phyloP scores from a whole-genome alignment of 2,888 invertebrate genomes.

The Latrodectus hesperus region DNA sequence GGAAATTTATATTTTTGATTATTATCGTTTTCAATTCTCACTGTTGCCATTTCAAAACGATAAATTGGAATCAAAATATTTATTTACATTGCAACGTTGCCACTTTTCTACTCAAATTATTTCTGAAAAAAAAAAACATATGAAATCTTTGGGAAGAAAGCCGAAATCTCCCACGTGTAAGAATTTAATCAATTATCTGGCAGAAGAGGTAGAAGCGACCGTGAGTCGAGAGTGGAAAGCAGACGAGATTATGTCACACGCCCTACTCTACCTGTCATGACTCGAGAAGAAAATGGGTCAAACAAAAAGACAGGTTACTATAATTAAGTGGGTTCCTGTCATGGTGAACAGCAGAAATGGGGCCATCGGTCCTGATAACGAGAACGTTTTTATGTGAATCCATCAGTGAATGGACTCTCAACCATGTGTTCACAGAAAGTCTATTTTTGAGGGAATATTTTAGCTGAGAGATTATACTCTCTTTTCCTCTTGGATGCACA shows the following conservation, averaged over 20 bases:
- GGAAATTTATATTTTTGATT: neutral
- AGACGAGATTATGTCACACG: conserved; percentile 36
- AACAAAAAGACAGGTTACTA: conserved; percentile 52
- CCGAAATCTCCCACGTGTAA: neutral
- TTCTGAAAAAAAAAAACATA: too few species aligned
- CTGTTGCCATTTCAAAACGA: neutral
- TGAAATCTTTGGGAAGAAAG: neutral
- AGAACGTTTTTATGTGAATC: conserved; percentile 2
- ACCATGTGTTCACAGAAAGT: neutral
- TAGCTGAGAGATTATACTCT: too few species aligned
- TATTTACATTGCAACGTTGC: neutral
- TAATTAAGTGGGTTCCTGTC: conserved; percentile 52
- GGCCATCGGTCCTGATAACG: conserved; percentile 4
- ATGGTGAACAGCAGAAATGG: conserved; percentile 10
- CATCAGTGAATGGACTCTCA: neutral
- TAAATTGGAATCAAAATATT: neutral
- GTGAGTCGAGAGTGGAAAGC: neutral
- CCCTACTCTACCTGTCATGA: conserved; percentile 53
- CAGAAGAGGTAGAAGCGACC: conserved; percentile 19
- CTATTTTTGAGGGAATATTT: too few species aligned
- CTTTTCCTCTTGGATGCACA: too few species aligned
- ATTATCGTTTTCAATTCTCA: neutral
- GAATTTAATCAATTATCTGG: conserved; percentile 24
- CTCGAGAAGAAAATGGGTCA: conserved; percentile 42
- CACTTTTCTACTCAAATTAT: neutral